phyloP scores from a whole-genome alignment of 2,888 invertebrate genomes.

The Zootermopsis nevadensis region DNA sequence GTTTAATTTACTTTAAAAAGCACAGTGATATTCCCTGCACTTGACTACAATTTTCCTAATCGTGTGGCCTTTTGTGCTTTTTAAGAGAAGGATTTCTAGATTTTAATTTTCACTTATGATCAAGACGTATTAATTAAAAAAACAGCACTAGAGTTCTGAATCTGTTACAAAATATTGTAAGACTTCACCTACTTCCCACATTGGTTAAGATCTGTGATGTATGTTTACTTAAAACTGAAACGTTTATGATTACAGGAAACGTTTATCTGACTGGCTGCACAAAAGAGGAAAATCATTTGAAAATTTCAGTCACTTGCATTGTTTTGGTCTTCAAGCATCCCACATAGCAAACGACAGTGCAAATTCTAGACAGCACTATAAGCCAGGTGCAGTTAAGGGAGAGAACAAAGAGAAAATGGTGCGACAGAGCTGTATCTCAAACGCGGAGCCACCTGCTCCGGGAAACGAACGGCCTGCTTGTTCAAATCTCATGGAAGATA shows the following conservation, averaged over 20 bases:
- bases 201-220: too few species aligned
- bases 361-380: not conserved
- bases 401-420: not conserved
- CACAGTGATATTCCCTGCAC: too few species aligned
- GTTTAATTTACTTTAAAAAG: too few species aligned
- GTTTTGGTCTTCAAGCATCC: conserved; percentile 62
- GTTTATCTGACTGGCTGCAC: conserved; percentile 67
- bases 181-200: too few species aligned
- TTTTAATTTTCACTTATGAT: too few species aligned
- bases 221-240: not conserved
- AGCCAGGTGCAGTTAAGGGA: not conserved
- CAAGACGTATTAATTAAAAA: too few species aligned
- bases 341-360: not conserved
- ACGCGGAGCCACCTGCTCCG: not conserved
- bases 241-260: conserved; percentile 47
- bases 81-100: too few species aligned
- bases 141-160: too few species aligned
- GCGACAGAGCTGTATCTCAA: not conserved
- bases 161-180: too few species aligned
- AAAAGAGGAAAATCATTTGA: conserved; percentile 66
- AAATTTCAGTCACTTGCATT: conserved; percentile 68
- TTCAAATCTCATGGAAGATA: not conserved
- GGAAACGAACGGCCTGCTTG: not conserved
- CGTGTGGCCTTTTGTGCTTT: too few species aligned
- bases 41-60: too few species aligned